Percentiles rank a stretch among this genome's conserved stretches.
Conservation (phyloP, 2,113 vertebrate genomes). For the Bambusicola thoracicus region DNA sequence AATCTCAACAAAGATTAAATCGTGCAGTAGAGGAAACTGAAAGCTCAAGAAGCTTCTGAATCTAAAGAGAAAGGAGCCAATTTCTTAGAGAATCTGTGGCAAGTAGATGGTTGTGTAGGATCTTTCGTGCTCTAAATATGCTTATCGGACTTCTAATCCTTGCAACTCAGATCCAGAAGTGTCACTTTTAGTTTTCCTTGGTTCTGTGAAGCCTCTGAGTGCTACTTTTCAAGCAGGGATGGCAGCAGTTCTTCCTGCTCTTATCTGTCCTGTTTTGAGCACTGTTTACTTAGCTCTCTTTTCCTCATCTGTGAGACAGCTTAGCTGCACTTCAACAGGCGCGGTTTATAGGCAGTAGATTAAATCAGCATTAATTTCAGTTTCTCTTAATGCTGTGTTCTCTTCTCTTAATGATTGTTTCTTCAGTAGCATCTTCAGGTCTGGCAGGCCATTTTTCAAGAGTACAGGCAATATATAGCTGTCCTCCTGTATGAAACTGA, state of each 20-base stretch:
- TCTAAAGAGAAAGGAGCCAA: background rate
- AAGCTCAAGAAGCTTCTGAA: background rate
- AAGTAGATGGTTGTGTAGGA: background rate
- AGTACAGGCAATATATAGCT: background rate
- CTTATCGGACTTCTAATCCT: background rate
- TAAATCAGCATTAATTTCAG: background rate
- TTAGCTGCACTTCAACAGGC: background rate
- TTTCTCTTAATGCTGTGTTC: background rate
- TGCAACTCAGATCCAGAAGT: background rate
- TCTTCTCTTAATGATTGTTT: background rate
- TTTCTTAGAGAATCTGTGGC: background rate
- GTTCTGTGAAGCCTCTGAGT: background rate
- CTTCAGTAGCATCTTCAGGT: background rate
- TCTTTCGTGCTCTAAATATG: background rate
- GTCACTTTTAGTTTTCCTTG: background rate
- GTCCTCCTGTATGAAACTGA: background rate
- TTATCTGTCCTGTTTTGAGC: background rate
- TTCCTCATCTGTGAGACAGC: accelerated
- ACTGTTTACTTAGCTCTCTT: background rate
- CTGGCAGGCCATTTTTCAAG: background rate
- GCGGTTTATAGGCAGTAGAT: background rate
- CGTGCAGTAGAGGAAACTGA: background rate
- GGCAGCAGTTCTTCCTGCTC: background rate
- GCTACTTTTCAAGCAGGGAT: background rate
- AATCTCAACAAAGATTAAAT: background rate